Conservation (phyloP, 1,140 invertebrate genomes). For the Aphelenchoides besseyi region DNA sequence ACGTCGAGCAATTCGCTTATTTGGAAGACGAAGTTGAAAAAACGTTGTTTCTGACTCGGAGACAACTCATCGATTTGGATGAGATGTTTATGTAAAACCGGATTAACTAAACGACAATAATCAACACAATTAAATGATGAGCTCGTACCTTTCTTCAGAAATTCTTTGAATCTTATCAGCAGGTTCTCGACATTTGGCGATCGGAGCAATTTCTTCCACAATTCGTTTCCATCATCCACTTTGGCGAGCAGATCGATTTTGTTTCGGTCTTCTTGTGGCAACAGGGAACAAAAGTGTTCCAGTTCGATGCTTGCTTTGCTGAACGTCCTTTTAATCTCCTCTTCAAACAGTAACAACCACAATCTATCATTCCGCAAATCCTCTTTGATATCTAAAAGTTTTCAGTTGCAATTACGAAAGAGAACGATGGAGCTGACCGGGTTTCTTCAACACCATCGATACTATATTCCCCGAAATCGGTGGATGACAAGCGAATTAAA, state of each 20-base stretch:
- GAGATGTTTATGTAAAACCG: background rate
- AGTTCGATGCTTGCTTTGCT: background rate
- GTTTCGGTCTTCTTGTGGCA: background rate
- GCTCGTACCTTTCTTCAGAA: background rate
- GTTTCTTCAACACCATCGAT: too few species aligned
- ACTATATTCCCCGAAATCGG: too few species aligned
- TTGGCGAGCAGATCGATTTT: background rate
- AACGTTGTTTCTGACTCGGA: background rate
- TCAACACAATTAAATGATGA: background rate
- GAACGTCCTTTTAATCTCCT: background rate
- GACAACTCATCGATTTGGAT: background rate
- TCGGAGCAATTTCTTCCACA: background rate
- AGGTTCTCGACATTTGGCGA: background rate
- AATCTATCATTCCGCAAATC: background rate
- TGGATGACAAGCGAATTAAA: too few species aligned
- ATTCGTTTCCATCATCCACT: background rate
- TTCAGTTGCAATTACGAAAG: too few species aligned
- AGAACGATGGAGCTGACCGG: too few species aligned
- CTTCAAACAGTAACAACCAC: background rate
- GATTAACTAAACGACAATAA: background rate
- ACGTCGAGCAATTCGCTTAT: background rate
- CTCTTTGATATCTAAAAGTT: background rate
- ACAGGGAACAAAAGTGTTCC: background rate
- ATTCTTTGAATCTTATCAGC: background rate
- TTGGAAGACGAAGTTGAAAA: background rate